Conservation (phyloP, 2,113 vertebrate genomes). For the Platichthys stellatus region DNA sequence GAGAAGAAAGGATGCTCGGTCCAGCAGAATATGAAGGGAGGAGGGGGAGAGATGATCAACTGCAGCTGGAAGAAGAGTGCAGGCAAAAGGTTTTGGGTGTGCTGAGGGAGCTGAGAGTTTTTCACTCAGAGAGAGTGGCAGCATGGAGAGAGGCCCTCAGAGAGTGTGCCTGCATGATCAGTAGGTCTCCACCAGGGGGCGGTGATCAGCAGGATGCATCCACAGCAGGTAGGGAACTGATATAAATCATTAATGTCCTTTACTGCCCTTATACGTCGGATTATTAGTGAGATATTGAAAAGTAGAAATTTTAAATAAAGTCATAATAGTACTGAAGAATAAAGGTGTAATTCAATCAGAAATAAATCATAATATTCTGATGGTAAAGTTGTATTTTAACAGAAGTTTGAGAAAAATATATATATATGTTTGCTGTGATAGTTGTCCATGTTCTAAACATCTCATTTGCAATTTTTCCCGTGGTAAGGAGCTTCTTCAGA, state of each 20-base stretch:
- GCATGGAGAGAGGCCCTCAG: slow-evolving; percentile 51
- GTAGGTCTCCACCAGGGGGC: slow-evolving; percentile 31
- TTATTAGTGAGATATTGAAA: neutral
- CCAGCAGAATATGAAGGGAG: neutral
- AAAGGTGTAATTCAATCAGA: too few species aligned
- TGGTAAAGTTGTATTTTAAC: too few species aligned
- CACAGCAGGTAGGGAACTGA: neutral
- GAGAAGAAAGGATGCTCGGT: slow-evolving; percentile 1
- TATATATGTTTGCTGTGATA: too few species aligned
- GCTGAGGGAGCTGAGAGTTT: slow-evolving; percentile 59
- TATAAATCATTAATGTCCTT: neutral
- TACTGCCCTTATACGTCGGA: neutral
- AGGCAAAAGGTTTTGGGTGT: slow-evolving; percentile 27
- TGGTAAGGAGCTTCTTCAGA: too few species aligned
- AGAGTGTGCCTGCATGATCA: neutral
- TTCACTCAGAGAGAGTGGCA: slow-evolving; percentile 46
- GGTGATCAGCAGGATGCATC: neutral
- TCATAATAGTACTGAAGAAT: too few species aligned
- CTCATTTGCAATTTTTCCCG: too few species aligned
- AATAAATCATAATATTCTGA: too few species aligned
- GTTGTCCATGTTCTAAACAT: neutral
- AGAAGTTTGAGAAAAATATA: too few species aligned
- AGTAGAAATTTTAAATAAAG: neutral
- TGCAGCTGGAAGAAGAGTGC: slow-evolving; percentile 26
- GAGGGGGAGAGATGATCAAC: too few species aligned